These are phyloP conservation scores for Idaea aversata DNA, from an alignment of 2,888 invertebrate genomes.

Conservation along the genomic window DNA sequence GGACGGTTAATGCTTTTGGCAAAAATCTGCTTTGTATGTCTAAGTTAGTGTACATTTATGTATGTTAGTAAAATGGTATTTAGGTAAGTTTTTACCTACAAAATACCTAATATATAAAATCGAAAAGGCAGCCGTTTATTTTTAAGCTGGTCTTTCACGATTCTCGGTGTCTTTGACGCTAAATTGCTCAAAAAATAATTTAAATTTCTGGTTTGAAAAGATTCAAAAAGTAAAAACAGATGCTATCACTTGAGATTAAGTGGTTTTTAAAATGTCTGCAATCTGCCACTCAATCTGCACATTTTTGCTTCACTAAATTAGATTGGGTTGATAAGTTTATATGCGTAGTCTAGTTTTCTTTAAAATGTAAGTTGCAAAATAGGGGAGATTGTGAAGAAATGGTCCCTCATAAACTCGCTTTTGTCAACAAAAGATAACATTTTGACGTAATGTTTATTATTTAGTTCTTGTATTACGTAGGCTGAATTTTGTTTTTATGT, in stretches of 20 bases:
- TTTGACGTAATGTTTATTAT: too few species aligned
- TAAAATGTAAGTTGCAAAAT: too few species aligned
- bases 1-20: conserved; percentile 6
- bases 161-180: not conserved
- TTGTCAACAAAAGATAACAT: too few species aligned
- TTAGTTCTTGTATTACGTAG: too few species aligned
- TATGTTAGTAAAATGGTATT: not conserved
- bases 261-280: not conserved
- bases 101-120: not conserved
- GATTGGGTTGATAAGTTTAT: too few species aligned
- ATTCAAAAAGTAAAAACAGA: not conserved
- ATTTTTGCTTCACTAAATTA: too few species aligned
- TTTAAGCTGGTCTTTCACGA: not conserved
- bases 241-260: not conserved
- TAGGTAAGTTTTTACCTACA: not conserved
- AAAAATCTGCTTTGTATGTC: not conserved
- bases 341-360: too few species aligned
- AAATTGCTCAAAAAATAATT: not conserved
- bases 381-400: too few species aligned
- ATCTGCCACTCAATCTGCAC: not conserved
- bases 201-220: too few species aligned
- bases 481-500: too few species aligned
- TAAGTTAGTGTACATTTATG: not conserved
- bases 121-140: not conserved
- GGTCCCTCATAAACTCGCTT: too few species aligned